These are phyloP conservation scores for Rosalia funebris DNA, from an alignment of 2,888 invertebrate genomes.

Conservation along the genomic window DNA sequence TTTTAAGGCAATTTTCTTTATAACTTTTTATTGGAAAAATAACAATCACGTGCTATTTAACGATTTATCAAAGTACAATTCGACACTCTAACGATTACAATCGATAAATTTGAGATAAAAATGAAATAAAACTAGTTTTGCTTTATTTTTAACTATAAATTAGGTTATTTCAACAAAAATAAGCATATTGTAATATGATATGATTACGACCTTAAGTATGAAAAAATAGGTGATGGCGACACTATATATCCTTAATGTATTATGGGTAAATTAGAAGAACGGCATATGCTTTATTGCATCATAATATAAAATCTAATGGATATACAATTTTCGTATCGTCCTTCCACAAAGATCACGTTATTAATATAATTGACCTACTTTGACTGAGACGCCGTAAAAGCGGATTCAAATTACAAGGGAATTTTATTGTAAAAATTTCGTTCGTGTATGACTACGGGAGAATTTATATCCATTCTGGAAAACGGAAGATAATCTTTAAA, in stretches of 20 bases:
- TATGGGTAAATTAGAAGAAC: not conserved
- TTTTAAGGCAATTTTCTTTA: not conserved
- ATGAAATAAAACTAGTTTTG: too few species aligned
- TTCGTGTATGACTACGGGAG: not conserved
- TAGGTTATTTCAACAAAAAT: too few species aligned
- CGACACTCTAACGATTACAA: not conserved
- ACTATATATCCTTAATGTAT: too few species aligned
- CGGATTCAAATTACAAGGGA: not conserved
- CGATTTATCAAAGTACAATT: not conserved
- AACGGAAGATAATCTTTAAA: too few species aligned
- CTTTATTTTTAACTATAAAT: too few species aligned
- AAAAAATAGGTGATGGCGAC: too few species aligned
- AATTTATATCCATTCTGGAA: too few species aligned
- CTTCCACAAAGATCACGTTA: not conserved
- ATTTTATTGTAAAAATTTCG: not conserved
- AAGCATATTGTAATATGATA: too few species aligned
- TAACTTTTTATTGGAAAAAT: not conserved
- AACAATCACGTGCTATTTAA: not conserved
- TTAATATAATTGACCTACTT: conserved; percentile 4
- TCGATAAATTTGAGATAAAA: too few species aligned
- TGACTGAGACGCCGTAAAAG: not conserved
- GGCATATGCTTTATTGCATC: not conserved
- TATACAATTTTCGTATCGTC: not conserved
- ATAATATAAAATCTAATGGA: not conserved
- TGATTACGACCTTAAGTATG: too few species aligned